These are phyloP conservation scores for Poecile montanus DNA, from an alignment of 2,797 vertebrate genomes.

Conservation along the genomic window DNA sequence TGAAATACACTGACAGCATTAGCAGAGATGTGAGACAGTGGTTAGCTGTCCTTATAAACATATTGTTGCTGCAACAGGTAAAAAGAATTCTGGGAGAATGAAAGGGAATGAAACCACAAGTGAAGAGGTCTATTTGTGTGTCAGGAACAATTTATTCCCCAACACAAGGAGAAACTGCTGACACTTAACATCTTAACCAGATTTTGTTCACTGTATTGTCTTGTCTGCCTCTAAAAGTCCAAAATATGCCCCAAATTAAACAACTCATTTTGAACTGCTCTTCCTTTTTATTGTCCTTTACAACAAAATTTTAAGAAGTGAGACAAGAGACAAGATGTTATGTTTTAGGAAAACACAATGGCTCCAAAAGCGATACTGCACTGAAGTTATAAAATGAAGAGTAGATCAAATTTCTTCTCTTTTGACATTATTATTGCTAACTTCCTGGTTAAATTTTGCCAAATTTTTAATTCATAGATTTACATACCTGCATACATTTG, in stretches of 20 bases:
- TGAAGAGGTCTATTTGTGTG: neutral
- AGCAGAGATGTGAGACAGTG: neutral
- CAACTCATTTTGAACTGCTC: neutral
- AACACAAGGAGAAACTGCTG: neutral
- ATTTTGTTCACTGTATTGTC: neutral
- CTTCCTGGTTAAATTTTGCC: neutral
- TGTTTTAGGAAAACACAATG: neutral
- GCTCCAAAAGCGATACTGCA: neutral
- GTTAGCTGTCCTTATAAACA: neutral
- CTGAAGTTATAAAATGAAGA: neutral
- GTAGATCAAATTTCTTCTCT: neutral
- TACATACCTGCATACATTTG: conserved; percentile 94
- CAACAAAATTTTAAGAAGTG: neutral
- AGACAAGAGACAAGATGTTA: neutral
- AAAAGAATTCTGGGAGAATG: neutral
- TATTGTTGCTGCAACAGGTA: neutral
- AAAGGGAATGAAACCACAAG: neutral
- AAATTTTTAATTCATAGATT: neutral
- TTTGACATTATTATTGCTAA: neutral
- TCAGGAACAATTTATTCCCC: neutral
- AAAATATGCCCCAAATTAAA: neutral
- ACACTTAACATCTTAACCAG: neutral
- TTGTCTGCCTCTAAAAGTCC: neutral
- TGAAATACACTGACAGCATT: neutral
- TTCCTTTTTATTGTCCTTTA: neutral